Percentiles rank a stretch among this genome's conserved stretches.
Conservation (phyloP, 2,797 vertebrate genomes). For the Bradypus variegatus region DNA sequence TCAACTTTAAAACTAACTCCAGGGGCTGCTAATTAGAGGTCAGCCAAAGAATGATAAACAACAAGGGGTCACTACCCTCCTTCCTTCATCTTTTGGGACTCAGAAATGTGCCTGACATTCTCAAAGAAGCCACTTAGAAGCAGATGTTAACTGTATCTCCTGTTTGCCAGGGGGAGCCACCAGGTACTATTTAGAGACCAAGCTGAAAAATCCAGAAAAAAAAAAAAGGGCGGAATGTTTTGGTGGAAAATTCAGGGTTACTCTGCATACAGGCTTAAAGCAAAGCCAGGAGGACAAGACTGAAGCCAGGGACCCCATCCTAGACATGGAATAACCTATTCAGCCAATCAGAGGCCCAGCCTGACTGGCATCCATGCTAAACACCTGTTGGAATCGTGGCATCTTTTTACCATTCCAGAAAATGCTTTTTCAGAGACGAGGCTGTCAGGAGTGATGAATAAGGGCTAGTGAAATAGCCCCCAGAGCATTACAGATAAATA, state of each 20-base stretch:
- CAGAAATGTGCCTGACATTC: neutral
- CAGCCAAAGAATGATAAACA: neutral
- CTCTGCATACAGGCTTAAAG: neutral
- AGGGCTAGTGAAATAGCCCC: neutral
- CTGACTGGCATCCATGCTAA: neutral
- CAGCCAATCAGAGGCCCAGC: slow-evolving; percentile 25
- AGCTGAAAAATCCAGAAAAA: slow-evolving; percentile 3
- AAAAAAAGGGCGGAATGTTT: neutral
- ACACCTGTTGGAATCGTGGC: slow-evolving; percentile 40
- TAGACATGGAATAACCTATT: neutral
- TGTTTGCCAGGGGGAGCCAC: neutral
- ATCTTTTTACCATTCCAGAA: neutral
- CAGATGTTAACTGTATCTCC: neutral
- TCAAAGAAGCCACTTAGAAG: neutral
- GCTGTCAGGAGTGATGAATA: neutral
- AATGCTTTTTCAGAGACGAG: neutral
- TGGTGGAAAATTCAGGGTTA: neutral
- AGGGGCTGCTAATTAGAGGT: neutral
- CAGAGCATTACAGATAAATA: neutral
- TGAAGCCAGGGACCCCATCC: neutral
- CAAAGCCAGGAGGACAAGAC: neutral
- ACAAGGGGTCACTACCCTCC: neutral
- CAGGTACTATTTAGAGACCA: neutral
- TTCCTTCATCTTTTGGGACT: slow-evolving; percentile 15
- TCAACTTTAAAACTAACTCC: slow-evolving; percentile 2